phyloP scores from a whole-genome alignment of 2,113 vertebrate genomes.

The Pseudopipra pipra region DNA sequence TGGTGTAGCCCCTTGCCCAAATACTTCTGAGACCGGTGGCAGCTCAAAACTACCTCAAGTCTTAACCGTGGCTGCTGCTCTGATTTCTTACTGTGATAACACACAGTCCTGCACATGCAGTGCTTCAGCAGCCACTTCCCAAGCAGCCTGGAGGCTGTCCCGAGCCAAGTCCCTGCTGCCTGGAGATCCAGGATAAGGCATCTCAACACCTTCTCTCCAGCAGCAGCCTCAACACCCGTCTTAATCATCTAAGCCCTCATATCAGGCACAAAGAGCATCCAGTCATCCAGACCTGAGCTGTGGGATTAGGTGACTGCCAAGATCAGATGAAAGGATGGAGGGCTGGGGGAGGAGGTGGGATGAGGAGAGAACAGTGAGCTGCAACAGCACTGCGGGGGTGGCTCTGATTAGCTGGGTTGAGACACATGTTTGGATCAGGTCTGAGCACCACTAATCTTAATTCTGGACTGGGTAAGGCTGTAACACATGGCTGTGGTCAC shows the following conservation, averaged over 20 bases:
- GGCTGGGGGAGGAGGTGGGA: not conserved
- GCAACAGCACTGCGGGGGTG: not conserved
- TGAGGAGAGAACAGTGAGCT: not conserved
- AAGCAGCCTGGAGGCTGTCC: not conserved
- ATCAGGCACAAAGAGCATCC: not conserved
- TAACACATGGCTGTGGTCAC: not conserved
- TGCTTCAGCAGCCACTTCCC: not conserved
- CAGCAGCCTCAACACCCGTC: not conserved
- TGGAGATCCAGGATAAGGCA: not conserved
- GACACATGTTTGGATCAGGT: not conserved
- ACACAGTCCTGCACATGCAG: not conserved
- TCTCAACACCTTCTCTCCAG: not conserved
- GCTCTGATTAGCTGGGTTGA: not conserved
- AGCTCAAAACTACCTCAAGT: not conserved
- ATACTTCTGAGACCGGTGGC: not conserved
- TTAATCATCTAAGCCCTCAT: not conserved
- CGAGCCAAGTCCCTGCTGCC: rapidly evolving
- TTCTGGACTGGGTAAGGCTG: not conserved
- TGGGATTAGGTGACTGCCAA: not conserved
- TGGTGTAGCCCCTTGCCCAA: not conserved
- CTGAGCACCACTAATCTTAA: not conserved
- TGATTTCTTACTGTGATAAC: not conserved
- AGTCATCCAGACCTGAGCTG: not conserved
- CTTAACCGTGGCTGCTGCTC: not conserved
- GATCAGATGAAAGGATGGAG: not conserved